These are phyloP conservation scores for Neodiprion lecontei DNA, from an alignment of 1,140 invertebrate genomes.

Conservation along the genomic window DNA sequence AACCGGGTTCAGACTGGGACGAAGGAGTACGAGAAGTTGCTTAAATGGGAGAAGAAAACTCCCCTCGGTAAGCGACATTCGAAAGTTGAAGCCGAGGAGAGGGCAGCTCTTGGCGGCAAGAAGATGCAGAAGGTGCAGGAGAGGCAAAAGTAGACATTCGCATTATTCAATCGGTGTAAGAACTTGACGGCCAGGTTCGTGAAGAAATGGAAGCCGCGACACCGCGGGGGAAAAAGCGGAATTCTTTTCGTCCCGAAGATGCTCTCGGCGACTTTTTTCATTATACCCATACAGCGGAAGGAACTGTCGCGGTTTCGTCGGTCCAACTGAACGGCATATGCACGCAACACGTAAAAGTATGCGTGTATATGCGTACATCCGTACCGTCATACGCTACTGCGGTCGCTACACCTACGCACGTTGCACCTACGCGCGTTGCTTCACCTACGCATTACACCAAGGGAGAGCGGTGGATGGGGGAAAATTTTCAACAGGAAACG, in stretches of 20 bases:
- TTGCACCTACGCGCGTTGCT: background rate
- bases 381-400: background rate
- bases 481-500: background rate
- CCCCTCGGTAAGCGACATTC: slow-evolving; percentile 35
- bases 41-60: slow-evolving; percentile 38
- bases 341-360: too few species aligned
- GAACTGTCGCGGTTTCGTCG: too few species aligned
- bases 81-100: slow-evolving; percentile 17
- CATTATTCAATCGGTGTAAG: background rate
- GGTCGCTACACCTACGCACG: background rate
- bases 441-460: background rate
- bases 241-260: too few species aligned
- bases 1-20: slow-evolving; percentile 3
- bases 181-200: background rate
- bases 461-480: background rate
- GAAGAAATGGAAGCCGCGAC: background rate
- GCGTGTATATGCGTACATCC: background rate
- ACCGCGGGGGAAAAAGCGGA: too few species aligned
- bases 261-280: too few species aligned
- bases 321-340: too few species aligned
- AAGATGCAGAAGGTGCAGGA: background rate
- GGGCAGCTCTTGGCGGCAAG: background rate
- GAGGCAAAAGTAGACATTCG: background rate
- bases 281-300: too few species aligned
- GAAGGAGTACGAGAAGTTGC: slow-evolving; percentile 29